Conservation (phyloP, 2,113 vertebrate species). For the Campylomormyrus numenius region DNA sequence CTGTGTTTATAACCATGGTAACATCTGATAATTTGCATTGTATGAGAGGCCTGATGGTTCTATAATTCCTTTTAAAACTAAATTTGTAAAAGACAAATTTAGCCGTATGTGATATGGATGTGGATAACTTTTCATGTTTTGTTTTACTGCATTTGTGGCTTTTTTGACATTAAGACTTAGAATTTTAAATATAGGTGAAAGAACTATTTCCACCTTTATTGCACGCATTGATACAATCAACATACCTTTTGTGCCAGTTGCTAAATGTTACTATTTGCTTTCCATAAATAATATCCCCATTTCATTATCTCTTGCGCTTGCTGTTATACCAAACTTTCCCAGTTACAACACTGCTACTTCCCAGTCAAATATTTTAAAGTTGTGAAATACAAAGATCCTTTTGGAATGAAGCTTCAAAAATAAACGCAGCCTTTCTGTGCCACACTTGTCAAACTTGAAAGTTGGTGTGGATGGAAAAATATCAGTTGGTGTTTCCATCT, state of each 20-base stretch:
- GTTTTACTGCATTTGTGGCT: background rate
- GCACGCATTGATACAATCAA: background rate
- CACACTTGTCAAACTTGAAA: background rate
- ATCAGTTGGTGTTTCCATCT: background rate
- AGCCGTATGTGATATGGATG: background rate
- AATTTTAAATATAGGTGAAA: too few relatives aligned
- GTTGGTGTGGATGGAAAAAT: background rate
- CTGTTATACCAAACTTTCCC: background rate
- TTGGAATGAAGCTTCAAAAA: background rate
- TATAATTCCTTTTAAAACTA: background rate
- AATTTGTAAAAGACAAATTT: background rate
- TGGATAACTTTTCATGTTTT: background rate
- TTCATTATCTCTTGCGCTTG: background rate
- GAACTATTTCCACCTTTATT: background rate
- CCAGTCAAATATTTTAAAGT: background rate
- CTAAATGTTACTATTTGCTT: background rate
- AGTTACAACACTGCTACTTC: background rate
- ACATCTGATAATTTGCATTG: background rate
- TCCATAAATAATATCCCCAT: background rate
- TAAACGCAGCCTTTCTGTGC: background rate
- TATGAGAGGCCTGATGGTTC: background rate
- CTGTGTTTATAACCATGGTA: background rate
- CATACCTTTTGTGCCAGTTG: background rate
- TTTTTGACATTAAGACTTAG: background rate
- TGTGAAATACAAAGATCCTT: background rate